Evolutionary conservation across 2,797 vertebrate genomes (phyloP).

Genomic region (Carcharodon carcharias): DNA sequence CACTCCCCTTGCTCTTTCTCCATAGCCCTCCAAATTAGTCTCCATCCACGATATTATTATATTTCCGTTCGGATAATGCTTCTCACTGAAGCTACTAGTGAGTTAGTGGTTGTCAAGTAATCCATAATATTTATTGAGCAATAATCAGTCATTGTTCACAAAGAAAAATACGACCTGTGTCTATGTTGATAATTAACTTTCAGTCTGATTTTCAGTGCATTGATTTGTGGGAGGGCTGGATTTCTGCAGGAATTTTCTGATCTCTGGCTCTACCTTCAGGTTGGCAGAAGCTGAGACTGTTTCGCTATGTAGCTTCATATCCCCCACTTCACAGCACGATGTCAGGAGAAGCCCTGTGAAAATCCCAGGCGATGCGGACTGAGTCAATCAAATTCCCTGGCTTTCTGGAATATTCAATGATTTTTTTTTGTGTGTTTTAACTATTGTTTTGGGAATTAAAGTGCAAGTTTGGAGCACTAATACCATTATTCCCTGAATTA

Average conservation of each 20-base stretch:
- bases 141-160: background rate
- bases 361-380: no score
- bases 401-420: no score
- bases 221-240: background rate
- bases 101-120: background rate
- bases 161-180: background rate
- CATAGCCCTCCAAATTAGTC: background rate
- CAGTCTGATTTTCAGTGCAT: background rate
- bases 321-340: no score
- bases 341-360: no score
- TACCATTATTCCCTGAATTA: background rate
- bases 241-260: background rate
- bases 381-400: no score
- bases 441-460: background rate
- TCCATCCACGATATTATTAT: background rate
- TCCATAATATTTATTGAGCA: background rate
- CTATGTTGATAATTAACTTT: no score
- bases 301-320: no score
- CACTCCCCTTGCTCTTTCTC: background rate
- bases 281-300: no score
- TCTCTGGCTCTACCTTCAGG: background rate
- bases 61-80: background rate
- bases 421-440: no score
- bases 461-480: background rate
- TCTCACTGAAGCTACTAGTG: background rate